These are phyloP conservation scores for Graptemys geographica DNA, from an alignment of 2,797 vertebrate species.

Conservation along the genomic window DNA sequence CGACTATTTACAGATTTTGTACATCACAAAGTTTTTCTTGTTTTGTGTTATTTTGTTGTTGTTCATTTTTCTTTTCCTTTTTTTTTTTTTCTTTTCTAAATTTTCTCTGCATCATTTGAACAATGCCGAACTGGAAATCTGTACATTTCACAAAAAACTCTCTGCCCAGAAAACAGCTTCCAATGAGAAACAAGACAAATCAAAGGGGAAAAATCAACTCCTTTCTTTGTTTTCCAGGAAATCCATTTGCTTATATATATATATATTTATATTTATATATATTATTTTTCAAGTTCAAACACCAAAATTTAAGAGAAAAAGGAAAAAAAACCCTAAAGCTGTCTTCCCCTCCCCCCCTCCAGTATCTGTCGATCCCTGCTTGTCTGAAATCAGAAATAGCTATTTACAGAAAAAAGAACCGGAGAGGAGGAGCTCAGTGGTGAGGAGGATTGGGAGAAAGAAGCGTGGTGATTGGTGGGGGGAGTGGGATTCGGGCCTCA, in stretches of 20 bases:
- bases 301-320: slow-evolving; percentile 83
- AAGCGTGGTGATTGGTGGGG: slow-evolving; percentile 37
- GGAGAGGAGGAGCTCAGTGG: slow-evolving; percentile 46
- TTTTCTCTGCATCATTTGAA: slow-evolving; percentile 78
- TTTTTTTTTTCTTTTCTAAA: slow-evolving; percentile 30
- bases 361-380: slow-evolving; percentile 83
- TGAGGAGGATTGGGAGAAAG: slow-evolving; percentile 45
- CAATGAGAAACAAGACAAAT: slow-evolving; percentile 82
- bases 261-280: slow-evolving; percentile 65
- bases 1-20: slow-evolving; percentile 86
- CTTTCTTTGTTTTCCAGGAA: slow-evolving; percentile 75
- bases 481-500: slow-evolving; percentile 70
- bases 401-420: slow-evolving; percentile 83
- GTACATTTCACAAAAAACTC: slow-evolving; percentile 81
- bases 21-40: slow-evolving; percentile 84
- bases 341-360: slow-evolving; percentile 76
- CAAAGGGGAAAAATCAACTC: slow-evolving; percentile 74
- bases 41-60: slow-evolving; percentile 68
- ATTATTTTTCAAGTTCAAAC: slow-evolving; percentile 79
- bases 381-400: slow-evolving; percentile 82
- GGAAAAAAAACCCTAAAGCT: slow-evolving; percentile 74
- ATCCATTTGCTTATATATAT: slow-evolving; percentile 82
- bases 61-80: slow-evolving; percentile 16
- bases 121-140: slow-evolving; percentile 82
- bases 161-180: slow-evolving; percentile 78